Evolutionary conservation across 2,888 invertebrate genomes (phyloP).

Genomic region (Drosophila mayaguana): DNA sequence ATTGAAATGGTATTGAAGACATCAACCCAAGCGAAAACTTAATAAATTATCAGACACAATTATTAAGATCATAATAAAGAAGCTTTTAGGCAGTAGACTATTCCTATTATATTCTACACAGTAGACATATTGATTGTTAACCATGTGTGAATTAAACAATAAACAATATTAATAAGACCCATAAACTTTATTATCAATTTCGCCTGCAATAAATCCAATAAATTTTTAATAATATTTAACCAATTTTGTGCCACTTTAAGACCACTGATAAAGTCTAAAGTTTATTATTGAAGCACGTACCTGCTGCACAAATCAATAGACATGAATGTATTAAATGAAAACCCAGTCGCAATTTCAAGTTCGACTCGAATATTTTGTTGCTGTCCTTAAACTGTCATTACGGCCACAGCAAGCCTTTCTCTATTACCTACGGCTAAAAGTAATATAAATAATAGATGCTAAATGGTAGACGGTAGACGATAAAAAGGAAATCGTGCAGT

Average conservation of each 20-base stretch:
- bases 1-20: background rate
- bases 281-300: conserved; percentile 9
- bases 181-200: background rate
- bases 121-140: background rate
- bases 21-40: background rate
- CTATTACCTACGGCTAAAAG: conserved; percentile 19
- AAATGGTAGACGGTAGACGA: conserved; percentile 1
- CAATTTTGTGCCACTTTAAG: background rate
- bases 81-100: background rate
- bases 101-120: background rate
- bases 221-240: background rate
- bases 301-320: conserved; percentile 33
- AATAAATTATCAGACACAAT: background rate
- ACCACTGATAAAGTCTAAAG: background rate
- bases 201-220: background rate
- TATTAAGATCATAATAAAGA: background rate
- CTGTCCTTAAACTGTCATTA: conserved; percentile 40
- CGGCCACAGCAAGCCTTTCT: conserved; percentile 4
- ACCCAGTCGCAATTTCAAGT: conserved; percentile 23
- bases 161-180: conserved; percentile 1
- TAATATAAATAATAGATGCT: conserved; percentile 57
- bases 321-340: conserved; percentile 20
- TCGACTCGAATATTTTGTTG: conserved; percentile 12
- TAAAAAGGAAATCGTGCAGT: conserved; percentile 16
- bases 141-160: conserved; percentile 3